Conservation (phyloP, 2,888 invertebrate species). For the Eupithecia exiguata region DNA sequence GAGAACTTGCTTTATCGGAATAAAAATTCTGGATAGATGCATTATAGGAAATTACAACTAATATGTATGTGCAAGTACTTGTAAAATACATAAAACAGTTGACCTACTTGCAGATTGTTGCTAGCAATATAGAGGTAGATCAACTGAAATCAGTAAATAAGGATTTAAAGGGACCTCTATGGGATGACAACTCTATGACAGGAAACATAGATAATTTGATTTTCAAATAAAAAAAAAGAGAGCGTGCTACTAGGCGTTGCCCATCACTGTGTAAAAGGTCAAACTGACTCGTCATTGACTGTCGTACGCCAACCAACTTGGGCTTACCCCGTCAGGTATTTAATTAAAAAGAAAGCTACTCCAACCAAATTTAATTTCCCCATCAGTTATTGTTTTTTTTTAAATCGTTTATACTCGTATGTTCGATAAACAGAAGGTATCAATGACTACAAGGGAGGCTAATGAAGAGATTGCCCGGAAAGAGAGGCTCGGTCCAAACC, state of each 20-base stretch:
- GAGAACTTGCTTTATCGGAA: not conserved
- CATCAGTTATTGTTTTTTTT: too few species aligned
- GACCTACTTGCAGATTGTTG: not conserved
- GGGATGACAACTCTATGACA: too few species aligned
- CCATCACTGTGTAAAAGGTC: not conserved
- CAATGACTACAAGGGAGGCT: constrained; percentile 9
- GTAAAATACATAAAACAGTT: not conserved
- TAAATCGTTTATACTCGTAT: not conserved
- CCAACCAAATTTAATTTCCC: too few species aligned
- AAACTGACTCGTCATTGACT: not conserved
- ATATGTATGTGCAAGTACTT: not conserved
- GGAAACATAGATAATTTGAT: not conserved
- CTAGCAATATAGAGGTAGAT: not conserved
- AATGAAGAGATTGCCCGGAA: constrained; percentile 59
- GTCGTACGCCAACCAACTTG: not conserved
- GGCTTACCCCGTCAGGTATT: not conserved
- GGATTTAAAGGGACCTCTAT: too few species aligned
- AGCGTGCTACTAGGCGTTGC: too few species aligned
- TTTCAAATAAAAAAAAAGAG: too few species aligned
- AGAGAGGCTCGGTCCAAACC: constrained; percentile 48
- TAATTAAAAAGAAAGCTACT: not conserved
- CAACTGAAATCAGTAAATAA: not conserved
- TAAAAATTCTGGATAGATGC: not conserved
- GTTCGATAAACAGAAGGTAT: constrained; percentile 34
- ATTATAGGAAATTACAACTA: not conserved